phyloP scores from a whole-genome alignment of 2,113 vertebrate species.

The Zingel zingel region DNA sequence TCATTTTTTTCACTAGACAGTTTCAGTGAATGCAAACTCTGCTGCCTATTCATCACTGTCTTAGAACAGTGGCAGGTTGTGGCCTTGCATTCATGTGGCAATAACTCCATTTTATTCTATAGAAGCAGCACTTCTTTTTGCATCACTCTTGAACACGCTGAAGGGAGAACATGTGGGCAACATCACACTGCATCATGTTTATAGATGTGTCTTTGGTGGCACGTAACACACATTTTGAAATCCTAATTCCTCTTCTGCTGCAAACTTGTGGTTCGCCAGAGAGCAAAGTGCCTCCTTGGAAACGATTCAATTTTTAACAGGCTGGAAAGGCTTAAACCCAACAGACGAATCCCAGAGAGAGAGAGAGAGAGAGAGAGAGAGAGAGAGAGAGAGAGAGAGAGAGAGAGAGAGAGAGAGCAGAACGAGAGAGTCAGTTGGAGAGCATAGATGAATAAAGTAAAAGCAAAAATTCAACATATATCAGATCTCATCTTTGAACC shows the following conservation, averaged over 20 bases:
- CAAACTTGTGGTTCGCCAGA: slow-evolving; percentile 48
- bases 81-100: slow-evolving; percentile 23
- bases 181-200: slow-evolving; percentile 46
- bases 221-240: slow-evolving; percentile 31
- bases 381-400: slow-evolving; percentile 3
- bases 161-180: slow-evolving; percentile 36
- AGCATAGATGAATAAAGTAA: slow-evolving; percentile 36
- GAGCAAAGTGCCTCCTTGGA: slow-evolving; percentile 53
- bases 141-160: slow-evolving; percentile 33
- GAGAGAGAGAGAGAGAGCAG: background rate
- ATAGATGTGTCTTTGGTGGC: slow-evolving; percentile 44
- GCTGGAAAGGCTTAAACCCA: slow-evolving; percentile 56
- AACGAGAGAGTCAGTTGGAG: background rate
- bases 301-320: slow-evolving; percentile 64
- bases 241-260: slow-evolving; percentile 31
- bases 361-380: slow-evolving; percentile 9
- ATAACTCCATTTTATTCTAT: slow-evolving; percentile 19
- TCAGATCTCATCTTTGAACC: slow-evolving; percentile 25
- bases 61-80: background rate
- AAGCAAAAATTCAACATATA: slow-evolving; percentile 31
- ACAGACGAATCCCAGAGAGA: slow-evolving; percentile 41
- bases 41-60: slow-evolving; percentile 30
- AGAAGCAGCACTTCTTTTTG: slow-evolving; percentile 23
- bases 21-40: slow-evolving; percentile 20
- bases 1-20: slow-evolving; percentile 12